These are phyloP conservation scores for Matsumurasca onukii DNA, from an alignment of 1,140 invertebrate species.

Conservation along the genomic window DNA sequence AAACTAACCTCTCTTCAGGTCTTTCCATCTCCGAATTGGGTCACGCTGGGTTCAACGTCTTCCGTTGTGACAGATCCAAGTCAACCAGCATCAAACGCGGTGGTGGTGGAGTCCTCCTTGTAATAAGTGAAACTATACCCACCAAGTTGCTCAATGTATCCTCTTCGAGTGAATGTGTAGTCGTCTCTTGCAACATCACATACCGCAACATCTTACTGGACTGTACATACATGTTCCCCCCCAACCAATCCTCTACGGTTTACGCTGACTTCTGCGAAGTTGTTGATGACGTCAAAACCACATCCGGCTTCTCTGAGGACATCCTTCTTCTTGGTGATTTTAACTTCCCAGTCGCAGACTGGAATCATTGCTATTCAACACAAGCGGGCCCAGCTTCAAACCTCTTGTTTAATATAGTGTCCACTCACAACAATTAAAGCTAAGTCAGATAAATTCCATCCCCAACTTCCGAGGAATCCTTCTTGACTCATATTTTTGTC, in stretches of 20 bases:
- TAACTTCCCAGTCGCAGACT: background rate
- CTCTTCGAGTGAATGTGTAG: background rate
- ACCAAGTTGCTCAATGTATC: background rate
- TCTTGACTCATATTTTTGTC: conserved; percentile 21
- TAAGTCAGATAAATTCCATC: background rate
- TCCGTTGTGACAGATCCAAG: background rate
- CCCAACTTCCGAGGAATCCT: background rate
- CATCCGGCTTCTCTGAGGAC: background rate
- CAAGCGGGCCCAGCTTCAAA: background rate
- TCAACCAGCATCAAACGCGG: background rate
- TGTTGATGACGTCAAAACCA: background rate
- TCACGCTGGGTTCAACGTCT: background rate
- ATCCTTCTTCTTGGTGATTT: background rate
- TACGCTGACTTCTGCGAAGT: background rate
- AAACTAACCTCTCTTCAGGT: background rate
- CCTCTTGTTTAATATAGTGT: background rate
- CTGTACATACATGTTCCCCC: background rate
- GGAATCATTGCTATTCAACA: background rate
- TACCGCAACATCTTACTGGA: background rate
- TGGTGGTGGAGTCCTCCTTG: background rate
- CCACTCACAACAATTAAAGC: conserved; percentile 2
- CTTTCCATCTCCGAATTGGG: background rate
- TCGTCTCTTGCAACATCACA: background rate
- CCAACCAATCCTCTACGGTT: background rate
- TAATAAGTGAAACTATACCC: background rate